Conservation (phyloP, 2,888 invertebrate species). For the Diogma glabrata region DNA sequence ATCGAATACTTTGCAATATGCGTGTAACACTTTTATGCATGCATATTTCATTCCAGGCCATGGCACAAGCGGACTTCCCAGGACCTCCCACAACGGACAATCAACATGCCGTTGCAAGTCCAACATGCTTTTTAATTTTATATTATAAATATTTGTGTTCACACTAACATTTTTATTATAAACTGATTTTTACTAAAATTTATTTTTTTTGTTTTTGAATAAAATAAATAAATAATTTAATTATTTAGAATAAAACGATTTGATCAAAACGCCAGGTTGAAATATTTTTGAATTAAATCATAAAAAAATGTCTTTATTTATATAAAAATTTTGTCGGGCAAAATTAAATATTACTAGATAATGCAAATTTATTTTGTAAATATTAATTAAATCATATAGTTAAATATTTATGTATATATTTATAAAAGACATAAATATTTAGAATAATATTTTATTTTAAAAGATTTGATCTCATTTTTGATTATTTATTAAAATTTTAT, state of each 20-base stretch:
- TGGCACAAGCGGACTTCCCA: slow-evolving; percentile 42
- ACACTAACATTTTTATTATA: too few species aligned
- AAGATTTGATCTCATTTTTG: too few species aligned
- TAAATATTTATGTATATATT: too few species aligned
- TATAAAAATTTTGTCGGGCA: too few species aligned
- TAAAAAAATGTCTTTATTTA: too few species aligned
- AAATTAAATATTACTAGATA: too few species aligned
- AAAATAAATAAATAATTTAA: not conserved
- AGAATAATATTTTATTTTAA: too few species aligned
- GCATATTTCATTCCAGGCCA: slow-evolving; percentile 79
- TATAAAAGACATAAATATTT: too few species aligned
- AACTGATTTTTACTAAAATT: not conserved
- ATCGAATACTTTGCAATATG: slow-evolving; percentile 81
- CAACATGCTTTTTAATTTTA: slow-evolving; percentile 39
- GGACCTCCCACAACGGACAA: slow-evolving; percentile 48
- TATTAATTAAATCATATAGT: too few species aligned
- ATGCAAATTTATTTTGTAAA: too few species aligned
- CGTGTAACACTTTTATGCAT: slow-evolving; percentile 69
- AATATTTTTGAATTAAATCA: too few species aligned
- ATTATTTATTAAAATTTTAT: too few species aligned
- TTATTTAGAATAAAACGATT: not conserved
- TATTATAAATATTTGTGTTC: slow-evolving; percentile 13
- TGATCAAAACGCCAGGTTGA: not conserved
- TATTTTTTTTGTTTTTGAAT: not conserved
- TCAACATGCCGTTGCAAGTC: slow-evolving; percentile 50